A percentile compares a stretch with the other conserved stretches of the same genome.
Evolutionary conservation across 2,888 invertebrate species (phyloP).

Genomic region (Glyphotaelius pellucidus): DNA sequence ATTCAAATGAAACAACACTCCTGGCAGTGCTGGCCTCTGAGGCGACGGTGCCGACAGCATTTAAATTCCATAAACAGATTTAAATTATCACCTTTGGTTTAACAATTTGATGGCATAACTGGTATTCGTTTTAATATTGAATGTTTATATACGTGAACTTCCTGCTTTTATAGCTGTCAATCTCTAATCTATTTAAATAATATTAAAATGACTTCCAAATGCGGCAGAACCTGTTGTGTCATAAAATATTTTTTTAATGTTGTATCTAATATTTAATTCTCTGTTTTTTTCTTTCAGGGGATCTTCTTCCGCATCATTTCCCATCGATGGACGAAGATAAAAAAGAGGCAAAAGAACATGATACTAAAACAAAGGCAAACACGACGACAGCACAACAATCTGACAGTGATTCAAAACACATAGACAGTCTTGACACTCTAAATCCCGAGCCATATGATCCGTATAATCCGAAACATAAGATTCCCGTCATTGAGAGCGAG

Average conservation of each 20-base stretch:
- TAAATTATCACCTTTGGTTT: constrained; percentile 48
- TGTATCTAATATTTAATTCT: too few relatives aligned
- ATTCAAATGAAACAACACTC: constrained; percentile 63
- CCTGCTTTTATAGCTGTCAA: background rate
- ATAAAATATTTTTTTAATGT: background rate
- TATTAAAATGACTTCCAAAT: background rate
- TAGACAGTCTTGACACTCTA: constrained; percentile 42
- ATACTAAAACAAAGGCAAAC: constrained; percentile 45
- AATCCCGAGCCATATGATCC: constrained; percentile 65
- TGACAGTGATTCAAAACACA: constrained; percentile 44
- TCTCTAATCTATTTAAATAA: background rate
- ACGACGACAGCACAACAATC: constrained; percentile 38
- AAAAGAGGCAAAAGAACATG: constrained; percentile 42
- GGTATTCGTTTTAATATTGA: background rate
- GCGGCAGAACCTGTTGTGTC: background rate
- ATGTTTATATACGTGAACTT: background rate
- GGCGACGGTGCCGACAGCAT: constrained; percentile 50
- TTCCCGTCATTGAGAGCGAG: constrained; percentile 59
- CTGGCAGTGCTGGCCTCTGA: constrained; percentile 33
- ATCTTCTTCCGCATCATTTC: constrained; percentile 64
- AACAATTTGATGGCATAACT: constrained; percentile 14
- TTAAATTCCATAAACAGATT: constrained; percentile 53
- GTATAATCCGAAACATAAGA: constrained; percentile 64
- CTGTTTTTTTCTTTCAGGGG: constrained; percentile 56
- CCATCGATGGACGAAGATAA: constrained; percentile 62